Conservation (phyloP, 2,113 vertebrate genomes). For the Otolemur garnettii region DNA sequence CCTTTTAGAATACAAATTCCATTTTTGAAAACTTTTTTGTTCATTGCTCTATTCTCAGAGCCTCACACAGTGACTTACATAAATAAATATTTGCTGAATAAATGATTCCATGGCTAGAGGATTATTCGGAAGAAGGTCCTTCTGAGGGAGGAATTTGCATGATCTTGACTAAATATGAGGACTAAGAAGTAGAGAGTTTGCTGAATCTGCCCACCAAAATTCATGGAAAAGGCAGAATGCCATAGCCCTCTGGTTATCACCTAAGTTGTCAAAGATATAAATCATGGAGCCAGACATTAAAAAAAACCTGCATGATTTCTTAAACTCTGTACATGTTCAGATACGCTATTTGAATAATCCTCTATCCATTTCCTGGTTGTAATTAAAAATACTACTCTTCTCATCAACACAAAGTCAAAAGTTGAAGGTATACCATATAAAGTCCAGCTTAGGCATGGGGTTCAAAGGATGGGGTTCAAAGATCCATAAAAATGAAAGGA, state of each 20-base stretch:
- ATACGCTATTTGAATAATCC: not conserved
- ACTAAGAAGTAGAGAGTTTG: not conserved
- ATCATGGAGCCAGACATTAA: not conserved
- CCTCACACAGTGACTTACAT: not conserved
- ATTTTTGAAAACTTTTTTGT: not conserved
- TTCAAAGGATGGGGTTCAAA: not conserved
- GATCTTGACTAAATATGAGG: not conserved
- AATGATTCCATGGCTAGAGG: not conserved
- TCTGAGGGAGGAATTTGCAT: not conserved
- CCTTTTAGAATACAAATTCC: constrained; percentile 1
- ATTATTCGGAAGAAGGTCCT: not conserved
- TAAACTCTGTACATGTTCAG: not conserved
- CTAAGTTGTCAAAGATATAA: not conserved
- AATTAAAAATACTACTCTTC: not conserved
- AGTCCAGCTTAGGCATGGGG: not conserved
- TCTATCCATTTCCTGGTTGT: not conserved
- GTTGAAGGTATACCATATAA: not conserved
- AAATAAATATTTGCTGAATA: constrained; percentile 23
- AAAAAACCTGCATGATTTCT: not conserved
- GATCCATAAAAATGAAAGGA: not conserved
- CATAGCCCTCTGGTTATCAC: not conserved
- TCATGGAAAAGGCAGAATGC: not conserved
- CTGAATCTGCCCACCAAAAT: constrained; percentile 1
- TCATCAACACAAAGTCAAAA: not conserved
- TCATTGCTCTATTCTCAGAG: not conserved